These are phyloP conservation scores for Lineus longissimus DNA, from an alignment of 1,140 invertebrate genomes.

Conservation along the genomic window DNA sequence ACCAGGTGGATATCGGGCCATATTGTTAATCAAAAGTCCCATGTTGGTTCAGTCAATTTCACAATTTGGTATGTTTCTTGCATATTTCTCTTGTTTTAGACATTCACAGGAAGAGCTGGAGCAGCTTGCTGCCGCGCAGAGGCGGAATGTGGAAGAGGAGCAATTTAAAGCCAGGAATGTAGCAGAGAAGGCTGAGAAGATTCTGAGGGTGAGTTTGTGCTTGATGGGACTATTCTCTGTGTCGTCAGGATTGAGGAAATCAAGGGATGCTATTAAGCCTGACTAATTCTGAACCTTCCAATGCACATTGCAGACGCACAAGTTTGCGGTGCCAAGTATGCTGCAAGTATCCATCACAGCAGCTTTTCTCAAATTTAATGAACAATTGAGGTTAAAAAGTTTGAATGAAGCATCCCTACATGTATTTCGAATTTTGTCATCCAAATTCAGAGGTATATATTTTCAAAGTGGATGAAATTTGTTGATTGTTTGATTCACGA, in stretches of 20 bases:
- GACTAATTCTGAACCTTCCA: background rate
- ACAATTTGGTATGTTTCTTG: no score
- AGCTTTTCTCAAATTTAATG: background rate
- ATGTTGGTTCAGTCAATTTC: no score
- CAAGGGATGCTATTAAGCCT: background rate
- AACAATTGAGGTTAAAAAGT: background rate
- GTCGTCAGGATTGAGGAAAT: background rate
- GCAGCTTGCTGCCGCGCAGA: constrained; percentile 31
- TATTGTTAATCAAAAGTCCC: no score
- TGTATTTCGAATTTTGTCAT: no score
- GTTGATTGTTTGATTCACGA: background rate
- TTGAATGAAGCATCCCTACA: background rate
- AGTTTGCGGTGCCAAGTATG: background rate
- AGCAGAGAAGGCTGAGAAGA: constrained; percentile 40
- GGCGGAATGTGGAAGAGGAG: constrained; percentile 31
- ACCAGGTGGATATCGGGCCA: no score
- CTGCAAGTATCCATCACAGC: background rate
- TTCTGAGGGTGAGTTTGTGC: constrained; percentile 38
- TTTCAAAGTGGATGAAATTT: background rate
- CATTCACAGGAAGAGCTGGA: constrained; percentile 36
- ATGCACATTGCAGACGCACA: background rate
- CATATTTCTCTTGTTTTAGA: constrained; percentile 26
- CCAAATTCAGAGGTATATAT: no score
- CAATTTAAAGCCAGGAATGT: constrained; percentile 34
- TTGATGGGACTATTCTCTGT: background rate